phyloP scores from a whole-genome alignment of 1,140 invertebrate genomes.

The Aphelinus atriplicis region DNA sequence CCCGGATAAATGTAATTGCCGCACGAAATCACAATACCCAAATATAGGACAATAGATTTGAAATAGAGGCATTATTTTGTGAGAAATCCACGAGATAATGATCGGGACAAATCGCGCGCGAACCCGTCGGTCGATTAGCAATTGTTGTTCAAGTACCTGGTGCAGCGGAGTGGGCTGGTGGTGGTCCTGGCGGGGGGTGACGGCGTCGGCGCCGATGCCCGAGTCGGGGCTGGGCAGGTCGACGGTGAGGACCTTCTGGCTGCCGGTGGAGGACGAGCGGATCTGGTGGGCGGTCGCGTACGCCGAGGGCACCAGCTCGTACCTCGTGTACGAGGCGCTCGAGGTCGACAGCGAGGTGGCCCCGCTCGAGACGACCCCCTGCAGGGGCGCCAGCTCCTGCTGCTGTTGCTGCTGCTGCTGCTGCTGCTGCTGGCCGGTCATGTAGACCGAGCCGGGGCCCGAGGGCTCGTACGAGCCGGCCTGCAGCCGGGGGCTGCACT shows the following conservation, averaged over 20 bases:
- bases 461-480: slow-evolving; percentile 54
- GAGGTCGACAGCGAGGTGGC: slow-evolving; percentile 59
- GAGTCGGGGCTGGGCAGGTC: slow-evolving; percentile 92
- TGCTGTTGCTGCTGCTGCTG: slow-evolving; percentile 61
- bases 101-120: too few relatives aligned
- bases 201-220: slow-evolving; percentile 89
- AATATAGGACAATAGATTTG: too few relatives aligned
- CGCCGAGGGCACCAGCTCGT: slow-evolving; percentile 63
- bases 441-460: slow-evolving; percentile 30
- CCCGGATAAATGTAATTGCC: too few relatives aligned
- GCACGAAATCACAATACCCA: too few relatives aligned
- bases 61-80: too few relatives aligned
- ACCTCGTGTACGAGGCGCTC: slow-evolving; percentile 63
- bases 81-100: too few relatives aligned
- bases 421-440: background rate
- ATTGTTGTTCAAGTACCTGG: slow-evolving; percentile 72
- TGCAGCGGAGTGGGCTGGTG: slow-evolving; percentile 71
- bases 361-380: slow-evolving; percentile 59
- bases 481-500: slow-evolving; percentile 66
- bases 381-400: slow-evolving; percentile 57
- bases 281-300: slow-evolving; percentile 63
- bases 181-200: slow-evolving; percentile 88
- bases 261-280: slow-evolving; percentile 67
- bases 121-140: too few relatives aligned
- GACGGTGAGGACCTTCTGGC: slow-evolving; percentile 80